Evolutionary conservation across 2,888 invertebrate genomes (phyloP), one percentile per base, ranked within the genome.

Genomic region (Stenodema calcarata): DNA sequence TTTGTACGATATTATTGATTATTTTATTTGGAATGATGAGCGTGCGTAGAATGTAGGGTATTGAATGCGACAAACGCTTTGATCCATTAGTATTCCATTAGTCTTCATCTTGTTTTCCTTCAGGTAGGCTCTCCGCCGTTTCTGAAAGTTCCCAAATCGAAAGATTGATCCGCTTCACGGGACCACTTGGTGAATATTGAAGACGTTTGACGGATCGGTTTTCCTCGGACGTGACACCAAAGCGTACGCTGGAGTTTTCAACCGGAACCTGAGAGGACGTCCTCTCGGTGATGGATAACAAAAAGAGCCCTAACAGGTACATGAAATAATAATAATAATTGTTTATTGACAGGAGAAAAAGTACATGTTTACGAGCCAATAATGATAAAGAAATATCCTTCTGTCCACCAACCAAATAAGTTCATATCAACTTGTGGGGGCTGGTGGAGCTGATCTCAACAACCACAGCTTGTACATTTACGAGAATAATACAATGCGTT

Each of bases 271-370:
- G 62, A 62, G 62, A 62, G 73, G 73, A 41, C n/a, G n/a, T 42
- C 80, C 80, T 54, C 80, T 54, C 54, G 35, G 80, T 23, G n/a
- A 84, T 84, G 84, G 84, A 84, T 62, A 84, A 84, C 73, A 84
- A 84, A 47, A 84, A 84, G 84, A 84, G 86, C 79, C 78, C 80
- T 30, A 86, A 78, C 76, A 88, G 62, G 62, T 62, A 62, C 12
- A 1, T 27, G 35, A 35, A 35, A 35, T 35, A 4, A 35, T 4
- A 35, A 35, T 35, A 35, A 35, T n/a, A n/a, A n/a, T n/a, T n/a
- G n/a, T n/a, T n/a, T n/a, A n/a, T n/a, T n/a, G n/a, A n/a, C n/a
- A n/a, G n/a, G n/a, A n/a, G n/a, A n/a, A n/a, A n/a, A n/a, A n/a
- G n/a, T n/a, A n/a, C n/a, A n/a, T n/a, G n/a, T n/a, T n/a, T n/a